A percentile compares a stretch with the other conserved stretches of the same genome.
These are phyloP conservation scores for Psittacula echo DNA, from an alignment of 2,797 vertebrate genomes.

Conservation along the genomic window DNA sequence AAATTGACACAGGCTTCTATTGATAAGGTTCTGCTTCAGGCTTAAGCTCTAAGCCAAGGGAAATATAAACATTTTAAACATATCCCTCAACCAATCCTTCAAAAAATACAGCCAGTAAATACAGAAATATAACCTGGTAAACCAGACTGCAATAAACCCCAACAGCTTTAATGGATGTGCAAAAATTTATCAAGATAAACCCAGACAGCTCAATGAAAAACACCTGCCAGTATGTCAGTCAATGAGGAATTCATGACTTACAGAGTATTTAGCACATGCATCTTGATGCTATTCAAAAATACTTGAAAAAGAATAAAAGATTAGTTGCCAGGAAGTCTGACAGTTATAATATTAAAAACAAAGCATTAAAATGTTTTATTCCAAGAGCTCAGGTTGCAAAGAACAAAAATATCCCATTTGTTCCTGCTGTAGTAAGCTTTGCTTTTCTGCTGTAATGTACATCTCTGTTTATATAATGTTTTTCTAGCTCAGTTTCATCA, in stretches of 20 bases:
- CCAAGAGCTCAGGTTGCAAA: neutral
- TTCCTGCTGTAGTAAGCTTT: neutral
- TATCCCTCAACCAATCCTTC: neutral
- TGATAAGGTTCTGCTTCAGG: constrained; percentile 10
- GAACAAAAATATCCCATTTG: neutral
- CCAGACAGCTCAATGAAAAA: constrained; percentile 33
- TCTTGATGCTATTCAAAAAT: constrained; percentile 55
- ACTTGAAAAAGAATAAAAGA: constrained; percentile 46
- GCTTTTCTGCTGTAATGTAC: neutral
- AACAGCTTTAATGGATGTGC: constrained; percentile 18
- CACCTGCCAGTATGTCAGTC: constrained; percentile 26
- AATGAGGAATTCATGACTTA: constrained; percentile 12
- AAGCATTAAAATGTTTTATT: constrained; percentile 30
- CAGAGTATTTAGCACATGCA: neutral
- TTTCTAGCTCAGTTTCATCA: neutral
- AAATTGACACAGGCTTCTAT: neutral
- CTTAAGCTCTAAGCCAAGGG: constrained; percentile 11
- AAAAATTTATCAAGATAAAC: constrained; percentile 53
- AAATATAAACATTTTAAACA: constrained; percentile 48
- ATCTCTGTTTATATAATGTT: neutral
- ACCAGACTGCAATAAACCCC: constrained; percentile 6
- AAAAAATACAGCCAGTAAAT: constrained; percentile 3
- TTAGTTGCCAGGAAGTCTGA: constrained; percentile 34
- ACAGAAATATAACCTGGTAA: neutral
- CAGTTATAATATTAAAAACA: constrained; percentile 42